Evolutionary conservation across 64 coral and sea anemone genomes (phyloP), one percentile per base, ranked within the genome.

Genomic region (Actinia tenebrosa): DNA sequence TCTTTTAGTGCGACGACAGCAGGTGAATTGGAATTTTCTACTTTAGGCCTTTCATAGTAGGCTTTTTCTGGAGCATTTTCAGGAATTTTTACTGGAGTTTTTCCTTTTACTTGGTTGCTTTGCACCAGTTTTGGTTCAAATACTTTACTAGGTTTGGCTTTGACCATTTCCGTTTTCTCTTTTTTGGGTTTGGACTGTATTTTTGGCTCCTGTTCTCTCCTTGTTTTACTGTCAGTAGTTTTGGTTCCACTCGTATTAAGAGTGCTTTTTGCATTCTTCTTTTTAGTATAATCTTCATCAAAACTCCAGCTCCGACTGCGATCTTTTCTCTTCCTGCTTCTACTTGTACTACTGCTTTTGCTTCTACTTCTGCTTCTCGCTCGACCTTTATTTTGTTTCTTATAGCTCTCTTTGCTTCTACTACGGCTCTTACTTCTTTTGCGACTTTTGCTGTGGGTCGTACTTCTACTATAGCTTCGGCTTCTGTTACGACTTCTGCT

Each of bases 231-330:
- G 10, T 83, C 44, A 3, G 22, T 83, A 53, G 42, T 53, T 47
- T 83, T 83, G 46, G 80, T 17, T 15, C 7, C 69, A 42, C 69
- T 75, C 10, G 23, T 1, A 15, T 63, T 45, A 62, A 42, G 17
- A 46, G 17, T 30, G 20, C n/a, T 3, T 64, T 63, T 85, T 54
- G 26, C 6, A 63, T 27, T 46, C 37, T 63, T 85, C 30, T 85
- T 85, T 64, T 83, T 83, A 1, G 83, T 61, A 55, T 85, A 85
- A 85, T 59, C 83, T 27, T 85, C 83, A 85, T 85, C 83, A 64
- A 43, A 85, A 85, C 83, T 85, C 83, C 83, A 85, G 56, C 83
- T 85, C 0, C 86, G 72, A 43, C 86, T 87, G 9, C 86, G 20
- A 8, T 87, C 46, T 63, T 87, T 55, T 66, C 44, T 43, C 56